Percentiles rank a stretch among this genome's conserved stretches.
Conservation (phyloP, 2,113 vertebrate genomes). For the Empidonax alnorum region DNA sequence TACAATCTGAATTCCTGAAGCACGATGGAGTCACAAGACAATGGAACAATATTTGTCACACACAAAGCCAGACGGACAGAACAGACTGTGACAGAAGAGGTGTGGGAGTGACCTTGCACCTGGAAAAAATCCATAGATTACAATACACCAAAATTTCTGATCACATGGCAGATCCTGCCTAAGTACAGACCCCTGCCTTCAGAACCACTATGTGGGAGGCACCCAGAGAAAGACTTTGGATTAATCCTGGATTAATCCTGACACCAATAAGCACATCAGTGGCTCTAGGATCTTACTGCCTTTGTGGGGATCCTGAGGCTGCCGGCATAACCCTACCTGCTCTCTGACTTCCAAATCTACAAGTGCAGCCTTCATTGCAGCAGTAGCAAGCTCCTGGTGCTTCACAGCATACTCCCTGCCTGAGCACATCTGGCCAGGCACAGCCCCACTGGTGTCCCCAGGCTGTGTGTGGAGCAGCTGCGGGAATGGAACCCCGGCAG, state of each 20-base stretch:
- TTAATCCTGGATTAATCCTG: not conserved
- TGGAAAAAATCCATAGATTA: not conserved
- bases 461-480: accelerated
- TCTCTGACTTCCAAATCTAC: not conserved
- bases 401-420: not conserved
- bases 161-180: not conserved
- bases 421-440: accelerated
- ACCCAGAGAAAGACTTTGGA: not conserved
- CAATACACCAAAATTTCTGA: not conserved
- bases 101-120: not conserved
- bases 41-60: not conserved
- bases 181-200: not conserved
- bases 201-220: not conserved
- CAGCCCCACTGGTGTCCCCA: accelerated
- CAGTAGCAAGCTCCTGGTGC: accelerated
- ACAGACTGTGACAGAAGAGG: not conserved
- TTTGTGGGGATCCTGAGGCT: not conserved
- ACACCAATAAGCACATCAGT: accelerated
- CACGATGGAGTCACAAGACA: not conserved
- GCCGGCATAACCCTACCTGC: not conserved
- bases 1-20: not conserved
- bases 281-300: not conserved
- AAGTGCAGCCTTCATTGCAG: accelerated
- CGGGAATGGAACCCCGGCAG: not conserved
- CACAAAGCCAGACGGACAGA: not conserved